Percentiles rank a stretch among this genome's conserved stretches.
phyloP scores from a whole-genome alignment of 2,113 vertebrate species.

The Pseudopodoces humilis region DNA sequence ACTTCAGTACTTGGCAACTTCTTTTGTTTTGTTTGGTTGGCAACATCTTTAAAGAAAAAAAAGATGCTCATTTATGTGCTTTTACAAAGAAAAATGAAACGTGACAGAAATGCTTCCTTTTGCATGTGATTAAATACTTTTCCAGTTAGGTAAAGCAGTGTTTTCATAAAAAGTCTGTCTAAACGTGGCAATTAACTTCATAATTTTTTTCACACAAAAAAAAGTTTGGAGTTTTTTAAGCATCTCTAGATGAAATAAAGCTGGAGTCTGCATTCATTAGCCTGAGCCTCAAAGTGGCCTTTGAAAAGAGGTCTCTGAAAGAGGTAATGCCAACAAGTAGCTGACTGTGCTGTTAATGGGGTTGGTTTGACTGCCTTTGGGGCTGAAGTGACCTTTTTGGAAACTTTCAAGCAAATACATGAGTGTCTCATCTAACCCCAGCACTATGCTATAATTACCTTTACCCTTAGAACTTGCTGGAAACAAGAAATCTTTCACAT shows the following conservation, averaged over 20 bases:
- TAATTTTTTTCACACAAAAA: not conserved
- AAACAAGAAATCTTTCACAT: not conserved
- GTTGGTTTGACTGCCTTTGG: constrained; percentile 35
- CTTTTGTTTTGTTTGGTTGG: too few species aligned
- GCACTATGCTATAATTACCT: not conserved
- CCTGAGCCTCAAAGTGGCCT: constrained; percentile 10
- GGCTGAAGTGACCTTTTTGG: constrained; percentile 28
- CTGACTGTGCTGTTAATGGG: not conserved
- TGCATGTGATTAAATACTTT: not conserved
- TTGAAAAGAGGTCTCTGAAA: not conserved
- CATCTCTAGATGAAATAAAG: not conserved
- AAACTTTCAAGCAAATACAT: not conserved
- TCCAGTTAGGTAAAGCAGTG: not conserved
- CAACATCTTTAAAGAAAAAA: not conserved
- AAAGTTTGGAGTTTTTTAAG: not conserved
- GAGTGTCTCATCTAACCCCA: not conserved
- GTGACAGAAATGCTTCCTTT: not conserved
- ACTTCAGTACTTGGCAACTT: not conserved
- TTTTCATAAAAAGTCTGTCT: not conserved
- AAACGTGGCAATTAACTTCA: not conserved
- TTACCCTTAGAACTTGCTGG: constrained; percentile 4
- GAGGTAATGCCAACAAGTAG: constrained; percentile 2
- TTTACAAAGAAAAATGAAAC: not conserved
- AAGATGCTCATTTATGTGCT: not conserved
- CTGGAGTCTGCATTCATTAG: not conserved